Evolutionary conservation across 2,888 invertebrate species (phyloP).

Genomic region (Panzeria rudis): DNA sequence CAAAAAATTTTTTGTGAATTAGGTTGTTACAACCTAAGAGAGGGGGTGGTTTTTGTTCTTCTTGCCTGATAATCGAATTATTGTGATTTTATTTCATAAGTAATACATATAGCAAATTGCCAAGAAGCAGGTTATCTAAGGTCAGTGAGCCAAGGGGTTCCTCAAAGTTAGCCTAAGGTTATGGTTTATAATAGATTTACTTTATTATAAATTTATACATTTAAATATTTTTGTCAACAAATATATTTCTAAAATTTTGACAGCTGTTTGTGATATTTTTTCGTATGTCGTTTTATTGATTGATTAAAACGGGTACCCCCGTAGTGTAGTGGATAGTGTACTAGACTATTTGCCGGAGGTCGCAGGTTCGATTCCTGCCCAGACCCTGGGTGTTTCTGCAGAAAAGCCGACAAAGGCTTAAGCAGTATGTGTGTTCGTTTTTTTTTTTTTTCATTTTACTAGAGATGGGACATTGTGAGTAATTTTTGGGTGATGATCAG

Average conservation of each 20-base stretch:
- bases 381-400: no score
- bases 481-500: background rate
- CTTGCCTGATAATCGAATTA: conserved; percentile 44
- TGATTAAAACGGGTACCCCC: no score
- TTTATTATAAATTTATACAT: background rate
- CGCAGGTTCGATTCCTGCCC: no score
- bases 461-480: background rate
- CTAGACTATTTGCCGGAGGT: no score
- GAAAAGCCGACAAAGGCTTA: no score
- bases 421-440: no score
- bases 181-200: conserved; percentile 43
- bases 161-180: conserved; percentile 31
- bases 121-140: conserved; percentile 38
- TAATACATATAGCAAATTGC: background rate
- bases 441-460: background rate
- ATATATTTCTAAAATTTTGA: background rate
- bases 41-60: conserved; percentile 19
- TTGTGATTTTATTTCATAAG: conserved; percentile 27
- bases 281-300: background rate
- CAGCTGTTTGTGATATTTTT: conserved; percentile 26
- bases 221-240: background rate
- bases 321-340: no score
- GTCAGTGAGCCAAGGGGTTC: conserved; percentile 55
- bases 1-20: no score
- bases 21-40: no score